Evolutionary conservation across 2,888 invertebrate species (phyloP).

Genomic region (Anoplius nigerrimus): DNA sequence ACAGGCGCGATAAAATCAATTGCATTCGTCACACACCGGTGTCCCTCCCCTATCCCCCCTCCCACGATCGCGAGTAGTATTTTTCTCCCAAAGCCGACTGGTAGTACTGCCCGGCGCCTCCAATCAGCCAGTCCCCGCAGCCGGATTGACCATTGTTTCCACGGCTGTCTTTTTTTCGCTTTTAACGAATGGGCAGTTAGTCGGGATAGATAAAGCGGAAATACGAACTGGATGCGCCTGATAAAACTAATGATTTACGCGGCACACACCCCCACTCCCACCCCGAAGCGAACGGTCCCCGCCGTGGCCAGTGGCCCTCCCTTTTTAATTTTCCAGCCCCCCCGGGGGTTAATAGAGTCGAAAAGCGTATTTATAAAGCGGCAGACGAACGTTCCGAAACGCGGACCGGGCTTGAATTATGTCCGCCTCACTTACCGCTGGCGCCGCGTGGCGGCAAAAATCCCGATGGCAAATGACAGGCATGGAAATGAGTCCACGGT

Average conservation of each 20-base stretch:
- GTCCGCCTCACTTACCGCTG: too few species aligned
- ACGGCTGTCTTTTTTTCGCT: slow-evolving; percentile 55
- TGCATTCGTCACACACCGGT: slow-evolving; percentile 17
- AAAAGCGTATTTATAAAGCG: slow-evolving; percentile 44
- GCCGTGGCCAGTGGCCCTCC: too few species aligned
- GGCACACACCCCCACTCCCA: slow-evolving; percentile 36
- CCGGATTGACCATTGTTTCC: slow-evolving; percentile 63
- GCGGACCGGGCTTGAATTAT: too few species aligned
- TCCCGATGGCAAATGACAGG: background rate
- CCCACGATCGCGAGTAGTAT: background rate
- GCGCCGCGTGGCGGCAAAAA: slow-evolving; percentile 1
- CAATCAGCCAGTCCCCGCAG: slow-evolving; percentile 12
- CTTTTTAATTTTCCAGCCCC: slow-evolving; percentile 58
- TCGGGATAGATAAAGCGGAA: slow-evolving; percentile 70
- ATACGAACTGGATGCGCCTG: slow-evolving; percentile 70
- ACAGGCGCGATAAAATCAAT: slow-evolving; percentile 9
- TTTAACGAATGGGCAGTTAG: slow-evolving; percentile 67
- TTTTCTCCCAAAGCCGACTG: slow-evolving; percentile 1
- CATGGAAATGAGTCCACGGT: background rate
- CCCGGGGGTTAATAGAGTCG: slow-evolving; percentile 60
- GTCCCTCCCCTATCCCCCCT: background rate
- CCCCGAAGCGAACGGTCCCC: too few species aligned
- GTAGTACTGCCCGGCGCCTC: background rate
- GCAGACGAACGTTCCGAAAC: slow-evolving; percentile 17
- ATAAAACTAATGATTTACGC: slow-evolving; percentile 73